Base-by-base conservation (phyloP, 2,888 invertebrate species). In the Dynastes grantii region DNA sequence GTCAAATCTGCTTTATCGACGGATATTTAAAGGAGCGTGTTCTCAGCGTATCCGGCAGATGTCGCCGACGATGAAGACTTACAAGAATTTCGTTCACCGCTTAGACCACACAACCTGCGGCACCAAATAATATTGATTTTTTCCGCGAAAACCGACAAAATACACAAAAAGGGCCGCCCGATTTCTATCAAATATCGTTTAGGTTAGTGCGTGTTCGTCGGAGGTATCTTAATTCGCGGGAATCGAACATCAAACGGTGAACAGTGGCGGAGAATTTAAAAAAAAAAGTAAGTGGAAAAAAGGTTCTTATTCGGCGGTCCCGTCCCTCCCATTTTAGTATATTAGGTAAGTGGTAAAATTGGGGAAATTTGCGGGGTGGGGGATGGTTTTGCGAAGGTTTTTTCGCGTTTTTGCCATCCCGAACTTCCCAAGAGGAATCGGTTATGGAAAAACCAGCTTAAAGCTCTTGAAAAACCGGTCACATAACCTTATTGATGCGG, bases 101-200 rank as follows among this genome's bases (percentile, higher is more conserved):
- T 61, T 13, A 55, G 61, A 75, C 49, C 73, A 63, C 67, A 73
- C 64, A 55, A 78, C 70, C 64, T 76, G 73, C 78, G 64, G 78
- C 78, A 64, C 77, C 51, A 79, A 79, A 76, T 79, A 76, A 76
- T 79, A 79, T 79, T 79, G 79, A 79, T 79, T 79, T 79, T 79
- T 79, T 79, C 79, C 68, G 61, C 61, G 70, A 79, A 79, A 76
- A 55, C 45, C 70, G 68, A 79, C 65, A 79, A 79, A 63, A 79
- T 76, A 76, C 64, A 76, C 51, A 79, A 79, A 76, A 75, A 75
- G n/a, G 73, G 73, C 73, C 73, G 73, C 73, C 58, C 61, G 58
- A 61, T 61, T 49, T 22, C 73, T 71, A 45, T 75, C 37, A 45
- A 49, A 61, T 45, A 45, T 11, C 63, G 58, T 75, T 63, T 75